A percentile compares a stretch with the other conserved stretches of the same genome.
These are phyloP conservation scores for Plutella xylostella DNA, from an alignment of 2,888 invertebrate species.

Conservation along the genomic window DNA sequence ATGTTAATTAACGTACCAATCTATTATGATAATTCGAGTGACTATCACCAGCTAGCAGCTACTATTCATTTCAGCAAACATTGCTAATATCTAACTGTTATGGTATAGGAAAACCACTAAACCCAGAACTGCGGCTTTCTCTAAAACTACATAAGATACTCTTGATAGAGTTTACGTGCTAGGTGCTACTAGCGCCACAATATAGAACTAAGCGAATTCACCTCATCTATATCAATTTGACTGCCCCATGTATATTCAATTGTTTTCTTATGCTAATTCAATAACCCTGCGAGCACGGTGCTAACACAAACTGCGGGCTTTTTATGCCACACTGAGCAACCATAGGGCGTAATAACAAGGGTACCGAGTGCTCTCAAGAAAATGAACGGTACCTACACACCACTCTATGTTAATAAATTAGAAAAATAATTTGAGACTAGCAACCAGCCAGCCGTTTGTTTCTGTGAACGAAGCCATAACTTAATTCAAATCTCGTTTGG, in stretches of 20 bases:
- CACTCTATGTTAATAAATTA: neutral
- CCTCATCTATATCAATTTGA: conserved; percentile 1
- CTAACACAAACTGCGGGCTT: neutral
- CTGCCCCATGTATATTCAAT: conserved; percentile 15
- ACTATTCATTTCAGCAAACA: too few relatives aligned
- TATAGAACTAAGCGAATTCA: too few relatives aligned
- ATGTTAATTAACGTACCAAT: too few relatives aligned
- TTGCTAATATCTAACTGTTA: too few relatives aligned
- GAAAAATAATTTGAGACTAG: neutral
- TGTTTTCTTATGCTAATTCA: conserved; percentile 51
- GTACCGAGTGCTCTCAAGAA: neutral
- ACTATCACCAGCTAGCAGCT: too few relatives aligned
- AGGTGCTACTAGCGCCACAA: too few relatives aligned
- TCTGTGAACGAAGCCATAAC: conserved; percentile 5
- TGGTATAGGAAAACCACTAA: too few relatives aligned
- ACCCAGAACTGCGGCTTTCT: too few relatives aligned
- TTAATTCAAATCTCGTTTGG: conserved; percentile 27
- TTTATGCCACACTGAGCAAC: conserved; percentile 1
- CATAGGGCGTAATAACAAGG: neutral
- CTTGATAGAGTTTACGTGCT: too few relatives aligned
- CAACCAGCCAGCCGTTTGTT: neutral
- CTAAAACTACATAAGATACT: too few relatives aligned
- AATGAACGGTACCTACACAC: too few relatives aligned
- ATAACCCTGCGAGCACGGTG: conserved; percentile 5
- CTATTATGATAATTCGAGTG: too few relatives aligned